Conservation (phyloP, 2,113 vertebrate genomes). For the Pterocles orientalis region DNA sequence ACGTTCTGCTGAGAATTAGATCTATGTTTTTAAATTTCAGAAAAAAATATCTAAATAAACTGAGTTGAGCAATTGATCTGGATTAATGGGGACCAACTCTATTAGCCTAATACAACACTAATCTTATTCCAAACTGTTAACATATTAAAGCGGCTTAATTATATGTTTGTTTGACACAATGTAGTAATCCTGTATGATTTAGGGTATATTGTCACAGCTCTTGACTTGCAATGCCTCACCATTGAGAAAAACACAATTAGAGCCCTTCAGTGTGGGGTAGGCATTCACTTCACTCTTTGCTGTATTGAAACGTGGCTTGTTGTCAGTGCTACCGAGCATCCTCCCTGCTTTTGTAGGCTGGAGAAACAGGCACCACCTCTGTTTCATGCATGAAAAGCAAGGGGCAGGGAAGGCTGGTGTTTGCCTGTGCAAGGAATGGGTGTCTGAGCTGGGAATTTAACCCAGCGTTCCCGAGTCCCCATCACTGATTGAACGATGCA, state of each 20-base stretch:
- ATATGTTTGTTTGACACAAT: slow-evolving; percentile 51
- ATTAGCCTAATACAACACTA: slow-evolving; percentile 62
- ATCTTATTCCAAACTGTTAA: slow-evolving; percentile 68
- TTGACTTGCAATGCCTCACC: not conserved
- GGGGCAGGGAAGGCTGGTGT: not conserved
- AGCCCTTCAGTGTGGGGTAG: not conserved
- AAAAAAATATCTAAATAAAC: slow-evolving; percentile 16
- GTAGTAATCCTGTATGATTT: slow-evolving; percentile 49
- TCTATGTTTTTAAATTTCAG: slow-evolving; percentile 25
- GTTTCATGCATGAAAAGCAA: not conserved
- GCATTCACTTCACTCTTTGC: not conserved
- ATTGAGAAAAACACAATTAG: slow-evolving; percentile 44
- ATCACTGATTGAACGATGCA: not conserved
- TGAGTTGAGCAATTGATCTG: slow-evolving; percentile 45
- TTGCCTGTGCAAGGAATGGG: not conserved
- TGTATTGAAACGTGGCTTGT: not conserved
- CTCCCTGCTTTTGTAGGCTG: not conserved
- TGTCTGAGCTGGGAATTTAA: not conserved
- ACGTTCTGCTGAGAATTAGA: not conserved
- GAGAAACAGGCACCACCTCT: not conserved
- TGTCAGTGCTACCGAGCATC: not conserved
- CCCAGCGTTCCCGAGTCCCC: not conserved
- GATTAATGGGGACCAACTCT: slow-evolving; percentile 46
- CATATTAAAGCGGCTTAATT: slow-evolving; percentile 68
- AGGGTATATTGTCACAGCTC: slow-evolving; percentile 37